These are phyloP conservation scores for Amiota minor DNA, from an alignment of 2,888 invertebrate species.

Conservation along the genomic window DNA sequence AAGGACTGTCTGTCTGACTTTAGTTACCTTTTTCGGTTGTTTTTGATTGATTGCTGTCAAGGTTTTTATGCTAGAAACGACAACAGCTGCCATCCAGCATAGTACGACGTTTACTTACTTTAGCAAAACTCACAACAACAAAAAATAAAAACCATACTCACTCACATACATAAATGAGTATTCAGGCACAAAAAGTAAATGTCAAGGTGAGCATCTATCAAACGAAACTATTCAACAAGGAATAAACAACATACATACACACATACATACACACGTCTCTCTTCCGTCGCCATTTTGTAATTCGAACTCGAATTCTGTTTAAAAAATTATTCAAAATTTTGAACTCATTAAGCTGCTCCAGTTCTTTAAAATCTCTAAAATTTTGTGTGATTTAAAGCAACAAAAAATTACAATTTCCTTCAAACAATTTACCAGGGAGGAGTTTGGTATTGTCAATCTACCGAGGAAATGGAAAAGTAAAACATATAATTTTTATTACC, in stretches of 20 bases:
- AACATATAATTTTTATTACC: constrained; percentile 2
- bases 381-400: no score
- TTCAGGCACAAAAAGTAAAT: constrained; percentile 11
- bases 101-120: neutral
- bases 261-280: neutral
- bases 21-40: constrained; percentile 48
- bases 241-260: neutral
- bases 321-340: no score
- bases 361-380: neutral
- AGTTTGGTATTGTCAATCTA: constrained; percentile 6
- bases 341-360: no score
- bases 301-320: constrained; percentile 13
- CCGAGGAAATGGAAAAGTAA: neutral
- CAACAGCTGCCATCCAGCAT: constrained; percentile 15
- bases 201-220: constrained; percentile 29
- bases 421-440: neutral
- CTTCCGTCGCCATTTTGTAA: constrained; percentile 12
- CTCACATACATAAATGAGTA: neutral
- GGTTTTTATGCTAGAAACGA: constrained; percentile 20
- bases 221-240: constrained; percentile 18
- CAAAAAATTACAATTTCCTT: neutral
- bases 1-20: constrained; percentile 45
- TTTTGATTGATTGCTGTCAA: constrained; percentile 66
- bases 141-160: neutral
- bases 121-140: neutral